Percentiles rank a stretch among this genome's conserved stretches.
Evolutionary conservation across 2,797 vertebrate genomes (phyloP).

Genomic region (Halcyon chelicuti): DNA sequence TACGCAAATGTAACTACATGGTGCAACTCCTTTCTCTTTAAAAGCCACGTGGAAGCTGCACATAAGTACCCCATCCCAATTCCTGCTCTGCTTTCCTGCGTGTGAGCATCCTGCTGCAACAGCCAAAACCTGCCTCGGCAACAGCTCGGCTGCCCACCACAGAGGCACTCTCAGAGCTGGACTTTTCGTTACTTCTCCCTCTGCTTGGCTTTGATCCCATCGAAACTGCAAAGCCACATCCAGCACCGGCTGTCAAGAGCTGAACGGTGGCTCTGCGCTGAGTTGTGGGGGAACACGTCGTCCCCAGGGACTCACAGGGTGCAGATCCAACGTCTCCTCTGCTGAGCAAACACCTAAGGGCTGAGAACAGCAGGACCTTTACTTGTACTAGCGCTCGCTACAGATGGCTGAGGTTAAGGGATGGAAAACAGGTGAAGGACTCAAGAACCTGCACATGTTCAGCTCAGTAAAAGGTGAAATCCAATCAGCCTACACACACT

Average conservation of each 20-base stretch:
- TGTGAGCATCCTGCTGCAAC: not conserved
- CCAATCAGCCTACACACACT: not conserved
- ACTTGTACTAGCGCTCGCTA: not conserved
- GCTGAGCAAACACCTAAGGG: not conserved
- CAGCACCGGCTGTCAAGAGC: not conserved
- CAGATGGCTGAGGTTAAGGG: not conserved
- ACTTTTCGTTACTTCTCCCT: not conserved
- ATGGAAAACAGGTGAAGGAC: not conserved
- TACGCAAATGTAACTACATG: not conserved
- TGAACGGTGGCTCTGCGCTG: not conserved
- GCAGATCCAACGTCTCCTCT: not conserved
- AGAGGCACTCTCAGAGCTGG: not conserved
- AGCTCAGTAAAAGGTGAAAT: not conserved
- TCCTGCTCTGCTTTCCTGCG: not conserved
- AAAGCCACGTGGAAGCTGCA: not conserved
- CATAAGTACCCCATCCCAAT: fast-evolving
- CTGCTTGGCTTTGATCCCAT: not conserved
- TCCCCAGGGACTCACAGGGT: not conserved
- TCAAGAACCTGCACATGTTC: not conserved
- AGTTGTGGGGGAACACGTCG: not conserved
- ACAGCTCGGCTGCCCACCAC: not conserved
- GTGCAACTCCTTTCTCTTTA: not conserved
- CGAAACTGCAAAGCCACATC: not conserved
- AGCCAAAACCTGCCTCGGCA: not conserved
- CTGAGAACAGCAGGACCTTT: not conserved